These are phyloP conservation scores for Panulirus ornatus DNA, from an alignment of 1,140 invertebrate species.

Conservation along the genomic window DNA sequence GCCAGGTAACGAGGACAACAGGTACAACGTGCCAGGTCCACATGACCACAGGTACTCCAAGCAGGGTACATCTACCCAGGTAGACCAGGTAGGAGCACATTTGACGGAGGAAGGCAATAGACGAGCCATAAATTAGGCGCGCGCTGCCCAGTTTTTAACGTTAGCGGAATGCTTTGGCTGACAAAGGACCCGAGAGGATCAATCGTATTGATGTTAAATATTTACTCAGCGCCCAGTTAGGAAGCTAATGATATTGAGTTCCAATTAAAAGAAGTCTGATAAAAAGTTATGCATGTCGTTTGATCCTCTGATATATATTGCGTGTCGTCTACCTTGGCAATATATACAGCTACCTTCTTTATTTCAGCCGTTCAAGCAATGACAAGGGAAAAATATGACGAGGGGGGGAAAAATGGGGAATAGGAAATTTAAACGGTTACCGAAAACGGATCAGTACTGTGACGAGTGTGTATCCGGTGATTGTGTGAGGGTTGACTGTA, in stretches of 20 bases:
- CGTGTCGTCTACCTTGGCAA: background rate
- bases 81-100: background rate
- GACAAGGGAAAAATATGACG: background rate
- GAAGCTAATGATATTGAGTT: slow-evolving; percentile 60
- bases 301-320: slow-evolving; percentile 55
- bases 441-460: background rate
- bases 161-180: slow-evolving; percentile 41
- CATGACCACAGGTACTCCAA: background rate
- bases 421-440: background rate
- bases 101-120: background rate
- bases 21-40: no score
- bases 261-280: slow-evolving; percentile 47
- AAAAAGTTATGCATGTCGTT: slow-evolving; percentile 28
- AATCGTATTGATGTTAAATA: slow-evolving; percentile 58
- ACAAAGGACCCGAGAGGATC: slow-evolving; percentile 48
- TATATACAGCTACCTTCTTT: background rate
- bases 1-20: no score
- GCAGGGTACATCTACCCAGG: background rate
- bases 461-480: no score
- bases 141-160: slow-evolving; percentile 10
- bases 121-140: slow-evolving; percentile 18
- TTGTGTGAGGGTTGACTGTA: no score
- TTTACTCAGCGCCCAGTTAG: slow-evolving; percentile 46
- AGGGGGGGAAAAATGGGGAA: background rate
- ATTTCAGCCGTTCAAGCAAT: slow-evolving; percentile 6